Evolutionary conservation across 1,140 invertebrate species (phyloP), one percentile per base, ranked within the genome.

Genomic region (Chelonus insularis): DNA sequence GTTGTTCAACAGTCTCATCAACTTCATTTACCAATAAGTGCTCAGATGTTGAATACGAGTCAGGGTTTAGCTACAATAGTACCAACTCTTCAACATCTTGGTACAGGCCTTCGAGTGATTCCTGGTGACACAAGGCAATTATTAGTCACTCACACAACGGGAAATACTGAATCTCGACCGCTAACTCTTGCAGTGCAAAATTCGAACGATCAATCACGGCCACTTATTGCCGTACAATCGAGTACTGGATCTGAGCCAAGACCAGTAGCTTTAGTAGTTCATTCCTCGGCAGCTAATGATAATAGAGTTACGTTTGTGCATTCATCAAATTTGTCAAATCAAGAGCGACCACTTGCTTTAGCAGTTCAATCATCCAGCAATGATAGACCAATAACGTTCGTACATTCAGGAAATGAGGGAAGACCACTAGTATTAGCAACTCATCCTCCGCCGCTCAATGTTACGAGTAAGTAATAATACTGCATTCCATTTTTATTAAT

Each of bases 291-390:
- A 47, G 69, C 80, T 18, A 82, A 75, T 66, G 80, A 82, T 55
- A 81, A 80, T 58, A 68, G 80, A 18, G 78, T 82, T n/a, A 82
- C 80, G 25, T 75, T 81, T 47, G 74, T 81, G 16, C 79, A 81
- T 69, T 80, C 25, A 29, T 29, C 79, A 57, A 77, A 77, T 73
- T 62, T 80, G 29, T 78, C 77, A 12, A 80, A 75, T 65, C 78
- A 73, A 60, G 78, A 81, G 23, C 73, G 79, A 63, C 78, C 78
- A 16, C 64, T 81, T 39, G 77, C 79, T 29, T 58, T 81, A 8
- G 79, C 79, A 8, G 76, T 81, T 32, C 79, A 81, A 50, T 80
- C 79, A 5, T 72, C 78, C 18, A 71, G 76, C 1, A 79, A 58
- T 60, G 79, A 81, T 45, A 77, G 79, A 62, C 79, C 79, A 11